A percentile compares a stretch with the other conserved stretches of the same genome.
phyloP scores from a whole-genome alignment of 2,888 invertebrate species.

The Antheraea yamamai region DNA sequence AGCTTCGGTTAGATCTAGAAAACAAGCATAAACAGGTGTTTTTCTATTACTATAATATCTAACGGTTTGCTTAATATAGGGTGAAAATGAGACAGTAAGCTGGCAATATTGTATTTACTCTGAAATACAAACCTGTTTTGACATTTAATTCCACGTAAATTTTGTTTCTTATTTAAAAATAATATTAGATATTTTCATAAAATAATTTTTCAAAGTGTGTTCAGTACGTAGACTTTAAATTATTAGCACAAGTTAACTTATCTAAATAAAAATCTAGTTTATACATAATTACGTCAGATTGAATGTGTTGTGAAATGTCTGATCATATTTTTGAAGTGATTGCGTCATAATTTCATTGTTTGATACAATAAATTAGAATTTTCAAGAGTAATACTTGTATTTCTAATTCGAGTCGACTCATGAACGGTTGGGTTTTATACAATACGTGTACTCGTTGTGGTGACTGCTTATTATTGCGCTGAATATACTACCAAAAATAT shows the following conservation, averaged over 20 bases:
- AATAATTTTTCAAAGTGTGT: not conserved
- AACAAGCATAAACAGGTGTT: no score
- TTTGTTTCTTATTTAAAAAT: not conserved
- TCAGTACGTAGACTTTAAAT: no score
- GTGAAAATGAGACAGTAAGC: no score
- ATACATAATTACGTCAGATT: not conserved
- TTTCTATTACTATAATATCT: no score
- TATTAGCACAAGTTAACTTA: no score
- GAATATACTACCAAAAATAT: not conserved
- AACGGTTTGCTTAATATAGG: no score
- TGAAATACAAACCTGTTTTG: not conserved
- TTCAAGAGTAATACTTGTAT: constrained; percentile 8
- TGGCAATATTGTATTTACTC: no score
- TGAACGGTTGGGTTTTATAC: not conserved
- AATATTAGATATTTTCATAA: not conserved
- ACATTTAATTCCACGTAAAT: not conserved
- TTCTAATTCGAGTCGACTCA: not conserved
- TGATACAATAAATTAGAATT: constrained; percentile 22
- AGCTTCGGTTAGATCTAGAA: no score
- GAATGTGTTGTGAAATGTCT: not conserved
- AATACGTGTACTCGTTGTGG: not conserved
- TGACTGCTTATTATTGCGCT: not conserved
- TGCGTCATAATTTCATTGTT: constrained; percentile 33
- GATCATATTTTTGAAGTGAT: constrained; percentile 22
- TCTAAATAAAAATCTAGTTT: not conserved